Evolutionary conservation across 2,113 vertebrate species (phyloP).

Genomic region (Heptranchias perlo): DNA sequence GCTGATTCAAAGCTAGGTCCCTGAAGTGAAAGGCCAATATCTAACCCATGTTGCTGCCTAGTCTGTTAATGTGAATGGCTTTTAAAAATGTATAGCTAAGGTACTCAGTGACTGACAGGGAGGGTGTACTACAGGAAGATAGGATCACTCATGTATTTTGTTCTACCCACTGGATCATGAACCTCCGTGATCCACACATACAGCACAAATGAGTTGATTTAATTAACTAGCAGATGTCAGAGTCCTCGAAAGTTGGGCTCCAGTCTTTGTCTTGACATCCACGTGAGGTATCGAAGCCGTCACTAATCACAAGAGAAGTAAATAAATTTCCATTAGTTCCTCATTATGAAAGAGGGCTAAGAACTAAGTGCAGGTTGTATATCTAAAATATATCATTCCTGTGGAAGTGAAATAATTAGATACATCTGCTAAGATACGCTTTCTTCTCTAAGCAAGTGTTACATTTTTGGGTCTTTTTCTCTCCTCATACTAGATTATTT

Average conservation of each 20-base stretch:
- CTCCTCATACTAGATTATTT: background rate
- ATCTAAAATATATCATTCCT: too few relatives aligned
- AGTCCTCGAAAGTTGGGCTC: background rate
- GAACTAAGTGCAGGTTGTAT: too few relatives aligned
- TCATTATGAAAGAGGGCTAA: too few relatives aligned
- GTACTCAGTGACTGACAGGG: background rate
- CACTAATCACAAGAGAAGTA: background rate
- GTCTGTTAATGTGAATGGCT: background rate
- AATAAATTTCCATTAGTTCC: background rate
- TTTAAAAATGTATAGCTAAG: too few relatives aligned
- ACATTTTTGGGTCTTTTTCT: background rate
- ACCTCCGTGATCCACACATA: background rate
- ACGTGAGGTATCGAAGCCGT: background rate
- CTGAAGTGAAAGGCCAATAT: background rate
- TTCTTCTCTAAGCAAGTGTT: background rate
- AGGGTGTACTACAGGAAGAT: background rate
- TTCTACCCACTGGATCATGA: background rate
- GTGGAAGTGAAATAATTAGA: too few relatives aligned
- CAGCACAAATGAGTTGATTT: background rate
- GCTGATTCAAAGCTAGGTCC: background rate
- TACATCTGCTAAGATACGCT: too few relatives aligned
- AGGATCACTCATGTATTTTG: background rate
- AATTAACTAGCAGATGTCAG: background rate
- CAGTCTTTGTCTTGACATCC: background rate
- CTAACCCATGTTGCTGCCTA: background rate